Conservation (phyloP, 2,888 invertebrate genomes). For the Dryobotodes eremita region DNA sequence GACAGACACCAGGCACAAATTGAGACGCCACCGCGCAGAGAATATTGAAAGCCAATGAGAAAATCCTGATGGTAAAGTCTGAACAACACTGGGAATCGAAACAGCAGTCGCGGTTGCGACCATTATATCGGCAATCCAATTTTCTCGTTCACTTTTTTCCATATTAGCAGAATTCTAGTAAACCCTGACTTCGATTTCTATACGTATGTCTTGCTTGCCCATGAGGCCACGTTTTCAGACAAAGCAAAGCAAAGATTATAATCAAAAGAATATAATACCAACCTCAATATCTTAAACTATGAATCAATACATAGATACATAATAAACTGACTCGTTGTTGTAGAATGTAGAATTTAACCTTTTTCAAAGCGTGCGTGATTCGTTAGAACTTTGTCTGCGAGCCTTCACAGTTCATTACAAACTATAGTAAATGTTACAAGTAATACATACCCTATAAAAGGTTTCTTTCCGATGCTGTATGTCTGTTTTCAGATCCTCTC, state of each 20-base stretch:
- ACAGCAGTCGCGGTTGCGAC: background rate
- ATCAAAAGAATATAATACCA: background rate
- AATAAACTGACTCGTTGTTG: background rate
- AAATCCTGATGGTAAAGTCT: no score
- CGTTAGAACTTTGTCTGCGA: conserved; percentile 28
- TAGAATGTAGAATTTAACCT: conserved; percentile 59
- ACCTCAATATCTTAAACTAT: conserved; percentile 9
- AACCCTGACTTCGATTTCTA: background rate
- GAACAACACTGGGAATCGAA: no score
- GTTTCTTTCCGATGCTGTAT: conserved; percentile 89
- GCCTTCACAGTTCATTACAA: conserved; percentile 14
- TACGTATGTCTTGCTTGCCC: background rate
- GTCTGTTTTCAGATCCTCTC: conserved; percentile 88
- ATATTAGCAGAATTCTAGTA: background rate
- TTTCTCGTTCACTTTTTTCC: no score
- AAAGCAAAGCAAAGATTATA: background rate
- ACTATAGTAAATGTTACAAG: background rate
- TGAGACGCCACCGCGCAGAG: no score
- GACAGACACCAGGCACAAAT: background rate
- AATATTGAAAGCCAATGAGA: no score
- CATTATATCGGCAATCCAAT: background rate
- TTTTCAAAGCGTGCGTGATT: conserved; percentile 48
- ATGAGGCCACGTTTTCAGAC: background rate
- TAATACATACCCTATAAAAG: conserved; percentile 84
- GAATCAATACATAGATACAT: background rate